Evolutionary conservation across 2,888 invertebrate genomes (phyloP).

Genomic region (Pachycephus smyrnensis): DNA sequence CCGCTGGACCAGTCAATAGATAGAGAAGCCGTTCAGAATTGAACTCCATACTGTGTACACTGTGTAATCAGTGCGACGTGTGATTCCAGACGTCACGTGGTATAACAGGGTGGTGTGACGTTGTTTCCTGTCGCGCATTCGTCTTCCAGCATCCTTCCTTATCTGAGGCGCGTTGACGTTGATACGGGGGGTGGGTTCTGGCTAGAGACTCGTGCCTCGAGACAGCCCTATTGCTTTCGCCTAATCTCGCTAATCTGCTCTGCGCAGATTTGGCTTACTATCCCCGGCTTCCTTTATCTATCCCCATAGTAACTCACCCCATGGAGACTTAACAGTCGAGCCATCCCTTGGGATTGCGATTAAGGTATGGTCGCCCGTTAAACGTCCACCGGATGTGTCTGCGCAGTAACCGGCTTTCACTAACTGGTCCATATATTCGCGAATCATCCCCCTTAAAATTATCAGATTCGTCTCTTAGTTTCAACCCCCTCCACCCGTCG

Average conservation of each 20-base stretch:
- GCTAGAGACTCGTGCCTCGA: background rate
- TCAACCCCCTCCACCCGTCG: background rate
- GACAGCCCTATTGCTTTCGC: constrained; percentile 43
- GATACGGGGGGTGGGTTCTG: constrained; percentile 31
- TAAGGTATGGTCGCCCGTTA: constrained; percentile 1
- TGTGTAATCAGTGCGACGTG: background rate
- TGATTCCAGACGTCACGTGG: background rate
- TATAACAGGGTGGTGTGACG: background rate
- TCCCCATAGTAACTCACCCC: constrained; percentile 12
- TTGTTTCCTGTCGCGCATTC: constrained; percentile 22
- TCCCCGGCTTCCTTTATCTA: constrained; percentile 46
- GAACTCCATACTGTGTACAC: background rate
- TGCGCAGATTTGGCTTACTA: constrained; percentile 42
- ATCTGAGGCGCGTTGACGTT: constrained; percentile 44
- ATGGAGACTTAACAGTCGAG: background rate
- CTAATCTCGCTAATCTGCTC: constrained; percentile 56
- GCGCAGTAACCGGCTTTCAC: background rate
- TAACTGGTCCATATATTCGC: background rate
- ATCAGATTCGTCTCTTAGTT: background rate
- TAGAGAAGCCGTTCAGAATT: background rate
- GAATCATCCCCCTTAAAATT: background rate
- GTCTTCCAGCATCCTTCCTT: constrained; percentile 32
- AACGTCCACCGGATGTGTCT: constrained; percentile 2
- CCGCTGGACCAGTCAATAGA: background rate
- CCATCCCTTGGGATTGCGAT: background rate